Percentiles rank a stretch among this genome's conserved stretches.
Conservation (phyloP, 2,888 invertebrate genomes). For the Drosophila kuntzei region DNA sequence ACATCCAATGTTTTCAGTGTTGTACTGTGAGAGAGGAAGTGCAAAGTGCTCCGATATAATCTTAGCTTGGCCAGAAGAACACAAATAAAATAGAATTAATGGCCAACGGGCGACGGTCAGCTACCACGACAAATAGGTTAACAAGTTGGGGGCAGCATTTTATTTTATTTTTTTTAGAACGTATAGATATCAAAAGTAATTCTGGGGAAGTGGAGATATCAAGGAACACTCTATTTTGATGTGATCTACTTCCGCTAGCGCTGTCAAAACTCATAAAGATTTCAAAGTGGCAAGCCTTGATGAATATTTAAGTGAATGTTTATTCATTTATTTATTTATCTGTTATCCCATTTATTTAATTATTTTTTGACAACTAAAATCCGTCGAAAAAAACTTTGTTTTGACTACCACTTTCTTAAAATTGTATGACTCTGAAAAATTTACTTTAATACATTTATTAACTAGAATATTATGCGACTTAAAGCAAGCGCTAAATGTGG, state of each 20-base stretch:
- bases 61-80: constrained; percentile 41
- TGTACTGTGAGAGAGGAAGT: constrained; percentile 68
- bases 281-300: background rate
- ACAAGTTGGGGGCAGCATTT: constrained; percentile 59
- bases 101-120: constrained; percentile 47
- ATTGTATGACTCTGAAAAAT: background rate
- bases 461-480: background rate
- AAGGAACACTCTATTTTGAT: background rate
- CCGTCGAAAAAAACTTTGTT: background rate
- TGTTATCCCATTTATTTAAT: no score
- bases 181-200: constrained; percentile 1
- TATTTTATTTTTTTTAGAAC: background rate
- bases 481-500: background rate
- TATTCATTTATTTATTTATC: background rate
- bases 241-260: constrained; percentile 23
- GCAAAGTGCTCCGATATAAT: constrained; percentile 75
- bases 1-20: constrained; percentile 46
- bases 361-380: no score
- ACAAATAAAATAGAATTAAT: constrained; percentile 58
- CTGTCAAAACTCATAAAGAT: background rate
- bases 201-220: constrained; percentile 25
- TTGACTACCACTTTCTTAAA: background rate
- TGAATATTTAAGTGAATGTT: background rate
- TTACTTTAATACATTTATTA: background rate
- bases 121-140: constrained; percentile 51